A percentile compares a stretch with the other conserved stretches of the same genome.
Conservation (phyloP, 2,888 invertebrate species). For the Drosophila mulleri region DNA sequence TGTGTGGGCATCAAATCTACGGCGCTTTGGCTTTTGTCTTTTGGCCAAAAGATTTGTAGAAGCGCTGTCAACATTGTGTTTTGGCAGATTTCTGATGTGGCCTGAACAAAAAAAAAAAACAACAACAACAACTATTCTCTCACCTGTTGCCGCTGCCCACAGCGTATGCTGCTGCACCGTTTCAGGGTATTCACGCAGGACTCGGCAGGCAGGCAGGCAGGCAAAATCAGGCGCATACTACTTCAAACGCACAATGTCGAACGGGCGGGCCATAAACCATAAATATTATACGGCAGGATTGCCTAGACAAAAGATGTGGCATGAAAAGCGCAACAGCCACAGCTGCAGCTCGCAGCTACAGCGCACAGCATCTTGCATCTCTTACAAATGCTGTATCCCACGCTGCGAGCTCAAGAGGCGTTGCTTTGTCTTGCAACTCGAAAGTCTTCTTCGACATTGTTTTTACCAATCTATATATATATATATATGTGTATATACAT, state of each 20-base stretch:
- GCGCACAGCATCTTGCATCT: conserved; percentile 11
- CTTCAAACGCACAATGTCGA: conserved; percentile 50
- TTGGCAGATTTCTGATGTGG: conserved; percentile 46
- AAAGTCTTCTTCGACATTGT: conserved; percentile 39
- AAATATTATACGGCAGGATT: conserved; percentile 40
- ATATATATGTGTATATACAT: not conserved
- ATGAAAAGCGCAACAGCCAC: conserved; percentile 50
- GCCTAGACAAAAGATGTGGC: conserved; percentile 48
- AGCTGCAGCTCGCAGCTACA: conserved; percentile 37
- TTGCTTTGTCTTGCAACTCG: conserved; percentile 60
- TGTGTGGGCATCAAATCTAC: conserved; percentile 69
- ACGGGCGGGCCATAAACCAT: conserved; percentile 45
- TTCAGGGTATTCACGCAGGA: conserved; percentile 67
- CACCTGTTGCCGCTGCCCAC: conserved; percentile 62
- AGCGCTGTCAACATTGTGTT: conserved; percentile 69
- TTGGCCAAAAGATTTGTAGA: conserved; percentile 64
- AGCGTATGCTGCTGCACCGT: conserved; percentile 37
- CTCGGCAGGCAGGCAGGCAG: conserved; percentile 62
- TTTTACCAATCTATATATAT: conserved; percentile 9
- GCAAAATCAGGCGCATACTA: conserved; percentile 60
- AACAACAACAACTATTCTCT: conserved; percentile 39
- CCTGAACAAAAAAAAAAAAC: conserved; percentile 5
- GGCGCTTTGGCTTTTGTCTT: conserved; percentile 75
- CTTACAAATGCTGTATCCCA: conserved; percentile 51
- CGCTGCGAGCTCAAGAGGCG: conserved; percentile 70